phyloP scores from a whole-genome alignment of 2,797 vertebrate genomes.

The Masticophis lateralis region DNA sequence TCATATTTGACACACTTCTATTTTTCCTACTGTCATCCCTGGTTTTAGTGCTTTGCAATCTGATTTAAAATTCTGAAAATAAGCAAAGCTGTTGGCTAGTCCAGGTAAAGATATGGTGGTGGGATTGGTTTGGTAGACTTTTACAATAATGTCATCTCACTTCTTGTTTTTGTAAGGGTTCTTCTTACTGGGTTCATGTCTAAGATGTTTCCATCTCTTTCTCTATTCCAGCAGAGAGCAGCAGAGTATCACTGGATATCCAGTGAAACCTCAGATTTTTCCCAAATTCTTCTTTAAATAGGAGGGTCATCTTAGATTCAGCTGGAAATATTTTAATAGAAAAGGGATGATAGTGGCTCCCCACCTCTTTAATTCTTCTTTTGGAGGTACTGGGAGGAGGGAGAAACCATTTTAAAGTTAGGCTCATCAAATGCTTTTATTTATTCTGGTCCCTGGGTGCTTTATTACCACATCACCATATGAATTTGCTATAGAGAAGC shows the following conservation, averaged over 20 bases:
- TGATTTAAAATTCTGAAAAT: neutral
- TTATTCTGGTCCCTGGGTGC: neutral
- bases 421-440: neutral
- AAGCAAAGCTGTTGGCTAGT: neutral
- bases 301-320: neutral
- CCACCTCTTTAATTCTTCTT: neutral
- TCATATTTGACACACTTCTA: neutral
- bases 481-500: neutral
- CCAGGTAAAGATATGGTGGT: neutral
- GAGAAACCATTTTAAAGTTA: neutral
- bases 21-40: neutral
- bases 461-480: neutral
- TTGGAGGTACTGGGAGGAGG: neutral
- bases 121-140: neutral
- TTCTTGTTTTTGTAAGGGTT: neutral
- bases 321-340: neutral
- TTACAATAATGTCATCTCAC: neutral
- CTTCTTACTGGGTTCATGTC: neutral
- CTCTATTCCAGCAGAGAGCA: neutral
- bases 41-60: neutral
- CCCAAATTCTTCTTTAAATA: neutral
- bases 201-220: neutral
- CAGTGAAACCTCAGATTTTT: neutral
- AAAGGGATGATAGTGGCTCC: neutral
- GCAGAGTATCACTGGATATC: neutral